Percentiles rank a stretch among this genome's conserved stretches.
Conservation (phyloP, 2,888 invertebrate species). For the Xanthia icteritia region DNA sequence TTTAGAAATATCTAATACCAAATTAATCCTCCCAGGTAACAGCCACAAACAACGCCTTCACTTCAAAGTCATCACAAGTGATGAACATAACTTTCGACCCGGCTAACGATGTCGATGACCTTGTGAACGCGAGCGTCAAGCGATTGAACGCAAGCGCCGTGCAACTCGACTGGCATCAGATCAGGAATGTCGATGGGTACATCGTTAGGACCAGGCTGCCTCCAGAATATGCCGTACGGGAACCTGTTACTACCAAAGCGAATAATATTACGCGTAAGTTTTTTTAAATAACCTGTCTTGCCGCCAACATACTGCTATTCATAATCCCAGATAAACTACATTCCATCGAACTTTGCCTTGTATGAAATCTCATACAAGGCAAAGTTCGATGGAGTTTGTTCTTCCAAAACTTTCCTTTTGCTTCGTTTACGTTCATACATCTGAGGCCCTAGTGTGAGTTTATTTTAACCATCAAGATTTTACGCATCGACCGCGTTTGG, state of each 20-base stretch:
- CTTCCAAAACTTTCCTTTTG: no score
- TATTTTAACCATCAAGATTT: no score
- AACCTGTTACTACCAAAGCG: constrained; percentile 81
- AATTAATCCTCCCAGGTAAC: constrained; percentile 86
- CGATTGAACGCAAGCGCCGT: constrained; percentile 88
- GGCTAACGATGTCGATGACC: constrained; percentile 91
- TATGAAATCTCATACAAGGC: no score
- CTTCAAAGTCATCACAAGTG: constrained; percentile 91
- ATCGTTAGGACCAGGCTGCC: constrained; percentile 88
- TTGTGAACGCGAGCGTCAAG: constrained; percentile 89
- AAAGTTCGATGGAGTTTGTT: neutral
- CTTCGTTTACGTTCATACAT: no score
- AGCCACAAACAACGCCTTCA: constrained; percentile 91
- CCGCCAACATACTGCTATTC: neutral
- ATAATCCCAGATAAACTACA: neutral
- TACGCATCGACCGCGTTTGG: no score
- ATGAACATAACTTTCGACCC: constrained; percentile 91
- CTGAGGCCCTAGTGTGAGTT: no score
- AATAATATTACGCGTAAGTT: constrained; percentile 86
- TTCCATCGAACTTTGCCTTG: neutral
- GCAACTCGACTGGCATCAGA: constrained; percentile 91
- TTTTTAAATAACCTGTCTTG: neutral
- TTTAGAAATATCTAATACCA: neutral
- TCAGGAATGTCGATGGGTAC: constrained; percentile 91
- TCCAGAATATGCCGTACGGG: constrained; percentile 89